phyloP scores from a whole-genome alignment of 2,888 invertebrate genomes.

The Incurvaria masculella region DNA sequence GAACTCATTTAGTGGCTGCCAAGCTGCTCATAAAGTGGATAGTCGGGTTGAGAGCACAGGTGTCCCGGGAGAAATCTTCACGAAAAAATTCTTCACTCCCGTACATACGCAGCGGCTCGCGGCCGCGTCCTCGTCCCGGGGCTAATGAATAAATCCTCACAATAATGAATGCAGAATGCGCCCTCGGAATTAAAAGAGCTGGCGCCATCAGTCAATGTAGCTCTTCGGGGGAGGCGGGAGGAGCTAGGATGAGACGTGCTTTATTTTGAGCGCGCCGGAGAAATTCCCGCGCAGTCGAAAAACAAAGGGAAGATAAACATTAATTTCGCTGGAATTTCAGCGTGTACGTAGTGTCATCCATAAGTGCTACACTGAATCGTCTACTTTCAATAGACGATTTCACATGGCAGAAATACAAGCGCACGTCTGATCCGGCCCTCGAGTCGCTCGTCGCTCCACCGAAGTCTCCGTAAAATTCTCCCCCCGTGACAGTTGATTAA shows the following conservation, averaged over 20 bases:
- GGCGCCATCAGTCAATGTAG: neutral
- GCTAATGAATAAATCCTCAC: neutral
- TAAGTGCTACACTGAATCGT: too few species aligned
- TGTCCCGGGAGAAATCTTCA: neutral
- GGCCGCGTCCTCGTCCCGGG: neutral
- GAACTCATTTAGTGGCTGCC: neutral
- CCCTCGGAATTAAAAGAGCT: neutral
- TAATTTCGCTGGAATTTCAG: too few species aligned
- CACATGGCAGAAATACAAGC: neutral
- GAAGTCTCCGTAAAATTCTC: slow-evolving; percentile 41
- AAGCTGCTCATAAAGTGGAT: neutral
- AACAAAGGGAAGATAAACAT: too few species aligned
- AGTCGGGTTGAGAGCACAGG: neutral
- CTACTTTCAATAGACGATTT: too few species aligned
- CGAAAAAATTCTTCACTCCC: neutral
- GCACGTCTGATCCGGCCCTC: neutral
- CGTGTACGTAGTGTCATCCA: too few species aligned
- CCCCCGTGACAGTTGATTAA: slow-evolving; percentile 45
- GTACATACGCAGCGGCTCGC: neutral
- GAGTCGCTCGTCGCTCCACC: slow-evolving; percentile 16
- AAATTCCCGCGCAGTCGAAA: too few species aligned
- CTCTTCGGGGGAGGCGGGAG: neutral
- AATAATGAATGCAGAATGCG: neutral
- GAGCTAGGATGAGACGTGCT: neutral
- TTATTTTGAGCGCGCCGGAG: too few species aligned